phyloP scores from a whole-genome alignment of 2,888 invertebrate genomes.

The Aphidius colemani region DNA sequence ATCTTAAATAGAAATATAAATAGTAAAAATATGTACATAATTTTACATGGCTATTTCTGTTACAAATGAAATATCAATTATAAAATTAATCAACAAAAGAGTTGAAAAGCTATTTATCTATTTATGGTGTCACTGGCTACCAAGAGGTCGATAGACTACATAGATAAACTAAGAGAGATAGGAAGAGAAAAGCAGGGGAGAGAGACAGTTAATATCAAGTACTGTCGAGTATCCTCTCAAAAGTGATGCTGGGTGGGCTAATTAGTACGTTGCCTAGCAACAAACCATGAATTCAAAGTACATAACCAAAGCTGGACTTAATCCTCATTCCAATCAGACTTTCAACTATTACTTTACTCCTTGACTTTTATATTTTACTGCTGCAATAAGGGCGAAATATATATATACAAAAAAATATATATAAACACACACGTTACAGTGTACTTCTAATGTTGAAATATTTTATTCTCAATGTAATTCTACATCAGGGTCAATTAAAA shows the following conservation, averaged over 20 bases:
- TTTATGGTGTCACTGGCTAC: conserved; percentile 42
- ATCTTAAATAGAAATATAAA: background rate
- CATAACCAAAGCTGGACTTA: conserved; percentile 38
- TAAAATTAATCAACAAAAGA: background rate
- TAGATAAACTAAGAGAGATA: conserved; percentile 24
- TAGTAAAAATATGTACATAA: background rate
- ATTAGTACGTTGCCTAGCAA: conserved; percentile 60
- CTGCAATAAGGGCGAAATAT: too few species aligned
- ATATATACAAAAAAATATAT: background rate
- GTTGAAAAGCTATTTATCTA: too few species aligned
- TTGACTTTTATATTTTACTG: too few species aligned
- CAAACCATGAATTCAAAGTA: conserved; percentile 47
- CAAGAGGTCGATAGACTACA: background rate
- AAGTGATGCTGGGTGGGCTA: conserved; percentile 58
- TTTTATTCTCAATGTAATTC: too few species aligned
- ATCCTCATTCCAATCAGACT: conserved; percentile 24
- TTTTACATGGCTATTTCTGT: background rate
- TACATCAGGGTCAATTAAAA: too few species aligned
- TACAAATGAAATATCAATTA: too few species aligned
- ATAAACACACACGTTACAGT: background rate
- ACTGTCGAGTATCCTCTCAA: conserved; percentile 59
- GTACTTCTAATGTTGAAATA: background rate
- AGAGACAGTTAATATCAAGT: conserved; percentile 50
- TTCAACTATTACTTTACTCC: too few species aligned
- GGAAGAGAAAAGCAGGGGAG: conserved; percentile 34